Conservation (phyloP, 2,888 invertebrate genomes). For the Ephialtes manifestator region DNA sequence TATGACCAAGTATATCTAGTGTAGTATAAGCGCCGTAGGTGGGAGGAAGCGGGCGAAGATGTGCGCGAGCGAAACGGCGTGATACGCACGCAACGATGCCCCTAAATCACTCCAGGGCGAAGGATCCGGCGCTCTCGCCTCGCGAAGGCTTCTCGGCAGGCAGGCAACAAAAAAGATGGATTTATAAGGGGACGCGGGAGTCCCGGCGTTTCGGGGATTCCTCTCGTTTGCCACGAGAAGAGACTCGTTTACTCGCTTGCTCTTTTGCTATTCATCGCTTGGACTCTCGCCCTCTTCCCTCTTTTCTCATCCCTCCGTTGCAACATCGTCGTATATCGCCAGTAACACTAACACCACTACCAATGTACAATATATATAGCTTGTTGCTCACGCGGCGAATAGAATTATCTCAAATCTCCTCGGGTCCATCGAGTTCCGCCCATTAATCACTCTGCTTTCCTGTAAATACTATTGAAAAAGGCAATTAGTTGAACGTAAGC, state of each 20-base stretch:
- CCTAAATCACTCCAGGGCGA: slow-evolving; percentile 83
- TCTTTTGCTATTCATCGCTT: slow-evolving; percentile 62
- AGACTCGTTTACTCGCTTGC: slow-evolving; percentile 67
- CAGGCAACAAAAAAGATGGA: slow-evolving; percentile 79
- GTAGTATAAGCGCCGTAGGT: slow-evolving; percentile 62
- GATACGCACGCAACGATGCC: slow-evolving; percentile 84
- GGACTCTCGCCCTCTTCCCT: slow-evolving; percentile 28
- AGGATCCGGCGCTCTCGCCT: slow-evolving; percentile 72
- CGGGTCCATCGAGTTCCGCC: slow-evolving; percentile 67
- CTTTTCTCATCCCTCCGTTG: slow-evolving; percentile 27
- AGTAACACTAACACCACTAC: slow-evolving; percentile 26
- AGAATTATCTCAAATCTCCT: slow-evolving; percentile 68
- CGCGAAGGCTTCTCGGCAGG: slow-evolving; percentile 65
- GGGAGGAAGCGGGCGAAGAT: slow-evolving; percentile 43
- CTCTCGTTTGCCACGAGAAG: slow-evolving; percentile 74
- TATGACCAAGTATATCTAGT: slow-evolving; percentile 45
- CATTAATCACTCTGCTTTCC: slow-evolving; percentile 66
- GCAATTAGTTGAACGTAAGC: slow-evolving; percentile 67
- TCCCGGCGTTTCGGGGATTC: slow-evolving; percentile 82
- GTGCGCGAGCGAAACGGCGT: slow-evolving; percentile 78
- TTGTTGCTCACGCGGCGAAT: slow-evolving; percentile 62
- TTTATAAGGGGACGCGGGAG: slow-evolving; percentile 81
- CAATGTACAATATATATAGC: slow-evolving; percentile 23
- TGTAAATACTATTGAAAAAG: slow-evolving; percentile 67
- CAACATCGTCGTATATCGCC: slow-evolving; percentile 71